Base-by-base conservation (phyloP, 1,140 invertebrate genomes). In the Zaprionus camerounensis region DNA sequence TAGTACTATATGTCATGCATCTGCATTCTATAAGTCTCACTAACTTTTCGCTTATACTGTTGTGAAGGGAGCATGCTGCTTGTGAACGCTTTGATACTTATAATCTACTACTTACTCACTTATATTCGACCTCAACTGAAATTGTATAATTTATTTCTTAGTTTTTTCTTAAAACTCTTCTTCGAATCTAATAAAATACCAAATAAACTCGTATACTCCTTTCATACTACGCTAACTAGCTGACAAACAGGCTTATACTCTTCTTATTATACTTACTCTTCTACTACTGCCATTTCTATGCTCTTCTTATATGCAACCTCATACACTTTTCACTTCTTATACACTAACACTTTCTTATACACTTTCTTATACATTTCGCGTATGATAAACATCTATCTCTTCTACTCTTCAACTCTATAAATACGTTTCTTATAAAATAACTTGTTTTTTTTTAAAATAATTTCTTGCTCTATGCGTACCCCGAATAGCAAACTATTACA, bases 401-500 rank as follows among this genome's bases (percentile, higher is more conserved):
- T 57, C 22, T 57, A 70, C 51, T 67, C 44, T 51, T 63, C 70
- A 71, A 71, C 64, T 83, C 26, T 56, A 55, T 66, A 65, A 55
- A 31, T 70, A 49, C 36, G 2, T 68, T 22, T 28, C 41, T 57
- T 51, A 76, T 78, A 74, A 62, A 87, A 80, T 76, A 63, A 44
- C 2, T 46, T 9, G 0, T 17, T 3, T 36, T 66, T 68, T 68
- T 77, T 58, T 11, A 26, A 36, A 64, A 26, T 62, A 62, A 73
- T 58, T 74, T 74, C 74, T 90, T 71, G 68, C 68, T 75, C 58
- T 71, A 81, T 88, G 86, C 81, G 72, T 80, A 71, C 67, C 81
- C 41, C 71, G 55, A 74, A 81, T 81, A 84, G 81, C 75, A 77
- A 83, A 85, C 69, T 85, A 74, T 90, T 85, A 79, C 81, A 90